Percentiles rank a stretch among this genome's conserved stretches.
Conservation (phyloP, 2,113 vertebrate genomes). For the Notothenia rossii region DNA sequence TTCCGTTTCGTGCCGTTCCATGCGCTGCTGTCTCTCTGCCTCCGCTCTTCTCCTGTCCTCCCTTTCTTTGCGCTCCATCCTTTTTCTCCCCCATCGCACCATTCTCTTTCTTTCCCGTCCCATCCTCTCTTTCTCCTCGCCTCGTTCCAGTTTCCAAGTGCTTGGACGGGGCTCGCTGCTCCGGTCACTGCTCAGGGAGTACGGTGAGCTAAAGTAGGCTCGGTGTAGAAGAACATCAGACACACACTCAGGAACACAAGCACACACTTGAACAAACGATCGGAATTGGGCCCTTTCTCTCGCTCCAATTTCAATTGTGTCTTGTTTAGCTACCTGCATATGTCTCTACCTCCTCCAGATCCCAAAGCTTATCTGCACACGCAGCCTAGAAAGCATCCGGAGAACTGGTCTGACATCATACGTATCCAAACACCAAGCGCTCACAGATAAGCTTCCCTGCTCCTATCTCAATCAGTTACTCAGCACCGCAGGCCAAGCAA, state of each 20-base stretch:
- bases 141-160: slow-evolving; percentile 74
- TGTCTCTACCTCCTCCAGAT: slow-evolving; percentile 77
- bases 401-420: slow-evolving; percentile 82
- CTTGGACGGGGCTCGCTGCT: slow-evolving; percentile 62
- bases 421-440: slow-evolving; percentile 66
- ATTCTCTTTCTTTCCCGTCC: slow-evolving; percentile 76
- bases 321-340: slow-evolving; percentile 74
- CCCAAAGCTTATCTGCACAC: slow-evolving; percentile 74
- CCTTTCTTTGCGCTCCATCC: slow-evolving; percentile 81
- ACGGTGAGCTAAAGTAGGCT: slow-evolving; percentile 70
- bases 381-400: slow-evolving; percentile 72
- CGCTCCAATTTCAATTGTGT: slow-evolving; percentile 79
- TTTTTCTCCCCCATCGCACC: slow-evolving; percentile 64
- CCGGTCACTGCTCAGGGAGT: slow-evolving; percentile 78
- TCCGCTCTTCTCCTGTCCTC: slow-evolving; percentile 64
- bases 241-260: slow-evolving; percentile 26
- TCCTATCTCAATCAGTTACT: slow-evolving; percentile 66
- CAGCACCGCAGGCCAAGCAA: slow-evolving; percentile 51
- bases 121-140: slow-evolving; percentile 71
- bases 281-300: slow-evolving; percentile 67
- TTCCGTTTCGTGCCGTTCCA: slow-evolving; percentile 76
- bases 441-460: slow-evolving; percentile 74
- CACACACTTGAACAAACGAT: slow-evolving; percentile 57
- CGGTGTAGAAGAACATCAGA: slow-evolving; percentile 59
- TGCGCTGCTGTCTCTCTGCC: slow-evolving; percentile 52